These are phyloP conservation scores for Protonibea diacanthus DNA, from an alignment of 2,797 vertebrate genomes.

Conservation along the genomic window DNA sequence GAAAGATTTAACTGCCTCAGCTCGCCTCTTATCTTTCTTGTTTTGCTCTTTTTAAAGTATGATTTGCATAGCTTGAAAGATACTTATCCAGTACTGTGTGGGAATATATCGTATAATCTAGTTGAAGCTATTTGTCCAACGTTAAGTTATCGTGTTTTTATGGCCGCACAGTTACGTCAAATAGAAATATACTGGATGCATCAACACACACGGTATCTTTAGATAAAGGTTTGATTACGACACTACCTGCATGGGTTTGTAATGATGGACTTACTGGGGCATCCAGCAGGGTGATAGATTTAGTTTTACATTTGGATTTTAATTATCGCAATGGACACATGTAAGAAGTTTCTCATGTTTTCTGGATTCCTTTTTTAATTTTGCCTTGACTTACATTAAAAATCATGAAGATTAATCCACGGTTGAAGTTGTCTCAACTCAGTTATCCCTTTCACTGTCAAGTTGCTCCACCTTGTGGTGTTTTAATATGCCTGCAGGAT, in stretches of 20 bases:
- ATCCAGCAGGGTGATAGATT: neutral
- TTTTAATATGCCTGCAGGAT: neutral
- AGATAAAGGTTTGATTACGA: too few relatives aligned
- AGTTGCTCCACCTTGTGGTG: constrained; percentile 59
- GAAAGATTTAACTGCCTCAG: neutral
- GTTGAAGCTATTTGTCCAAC: neutral
- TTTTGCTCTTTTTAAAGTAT: neutral
- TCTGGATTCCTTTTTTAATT: neutral
- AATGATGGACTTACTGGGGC: neutral
- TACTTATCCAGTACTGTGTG: neutral
- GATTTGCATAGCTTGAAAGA: neutral
- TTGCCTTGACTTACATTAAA: neutral
- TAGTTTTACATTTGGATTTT: neutral
- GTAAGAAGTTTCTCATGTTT: neutral
- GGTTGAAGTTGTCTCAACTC: neutral
- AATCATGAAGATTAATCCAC: neutral
- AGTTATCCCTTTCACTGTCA: constrained; percentile 4
- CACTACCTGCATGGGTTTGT: neutral
- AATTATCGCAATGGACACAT: neutral
- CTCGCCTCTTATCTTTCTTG: neutral
- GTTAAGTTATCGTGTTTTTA: too few relatives aligned
- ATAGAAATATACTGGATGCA: neutral
- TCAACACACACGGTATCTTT: neutral
- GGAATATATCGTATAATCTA: too few relatives aligned
- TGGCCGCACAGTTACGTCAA: neutral